Evolutionary conservation across 2,113 vertebrate genomes (phyloP), one percentile per base, ranked within the genome.

Genomic region (Proteles cristata): DNA sequence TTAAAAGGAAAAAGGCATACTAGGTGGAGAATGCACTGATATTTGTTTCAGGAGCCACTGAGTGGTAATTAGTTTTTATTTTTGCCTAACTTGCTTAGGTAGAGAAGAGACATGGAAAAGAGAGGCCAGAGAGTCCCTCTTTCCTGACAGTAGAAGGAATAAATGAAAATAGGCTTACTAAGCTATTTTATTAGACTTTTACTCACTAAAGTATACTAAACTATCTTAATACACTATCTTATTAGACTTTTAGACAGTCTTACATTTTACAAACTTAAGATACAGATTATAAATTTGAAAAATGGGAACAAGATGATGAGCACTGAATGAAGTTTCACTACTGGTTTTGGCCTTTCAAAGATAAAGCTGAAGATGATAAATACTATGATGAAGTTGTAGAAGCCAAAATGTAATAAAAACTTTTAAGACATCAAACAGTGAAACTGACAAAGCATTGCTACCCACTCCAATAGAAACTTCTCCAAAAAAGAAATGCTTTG

Each of bases 281-380:
- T 17, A 90, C 0, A 88, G 53, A 71, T 50, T 68, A 50, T 3
- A 82, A 61, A 92, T 79, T 4, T 96, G 39, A 96, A 96, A 95
- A 12, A 90, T 28, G 43, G 53, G 58, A 92, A 76, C 19, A 58
- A 90, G 31, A 79, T 77, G 31, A 79, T 77, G 55, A 91, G 25
- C 73, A 92, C 55, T 95, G 80, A 83, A 74, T 33, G 68, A 68
- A 77, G 35, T 92, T 93, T 97, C n/a, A 58, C 61, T 63, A 83
- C 16, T 82, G 23, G 33, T 73, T 43, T 0, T 69, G 21, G 73
- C 21, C 14, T 73, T 4, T 80, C 23, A 90, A 45, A 95, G 85
- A 61, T 55, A 94, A 94, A 91, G 76, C 4, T 85, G 84, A 66
- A 94, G 55, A 83, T 39, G 55, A 68, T 16, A 74, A 90, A 74